Conservation (phyloP, 2,113 vertebrate genomes). For the Tinamus guttatus region DNA sequence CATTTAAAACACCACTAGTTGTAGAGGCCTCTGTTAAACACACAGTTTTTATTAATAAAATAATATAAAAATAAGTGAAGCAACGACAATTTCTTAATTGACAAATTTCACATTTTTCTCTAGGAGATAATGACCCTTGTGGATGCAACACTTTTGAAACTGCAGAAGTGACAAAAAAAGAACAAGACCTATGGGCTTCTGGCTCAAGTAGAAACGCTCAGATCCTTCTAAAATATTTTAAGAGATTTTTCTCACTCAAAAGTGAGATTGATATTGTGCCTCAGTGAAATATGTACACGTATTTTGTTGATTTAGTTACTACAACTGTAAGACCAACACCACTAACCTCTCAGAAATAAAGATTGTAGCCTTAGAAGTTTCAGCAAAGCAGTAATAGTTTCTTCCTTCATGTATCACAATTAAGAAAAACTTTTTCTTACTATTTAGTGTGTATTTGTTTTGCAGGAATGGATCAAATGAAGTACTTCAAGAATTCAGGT, state of each 20-base stretch:
- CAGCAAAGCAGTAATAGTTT: not conserved
- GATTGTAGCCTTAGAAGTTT: not conserved
- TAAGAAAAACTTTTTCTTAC: not conserved
- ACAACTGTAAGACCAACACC: not conserved
- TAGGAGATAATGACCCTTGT: constrained; percentile 74
- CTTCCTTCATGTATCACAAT: not conserved
- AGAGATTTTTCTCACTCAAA: not conserved
- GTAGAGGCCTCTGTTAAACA: not conserved
- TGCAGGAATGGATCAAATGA: not conserved
- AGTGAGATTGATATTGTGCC: not conserved
- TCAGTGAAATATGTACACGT: not conserved
- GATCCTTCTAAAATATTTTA: not conserved
- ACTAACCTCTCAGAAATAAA: constrained; percentile 37
- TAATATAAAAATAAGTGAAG: constrained; percentile 1
- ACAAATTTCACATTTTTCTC: not conserved
- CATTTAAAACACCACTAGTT: not conserved
- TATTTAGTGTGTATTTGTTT: not conserved
- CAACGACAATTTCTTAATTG: not conserved
- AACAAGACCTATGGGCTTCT: not conserved
- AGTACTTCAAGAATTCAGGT: not conserved
- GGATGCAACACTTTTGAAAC: constrained; percentile 29
- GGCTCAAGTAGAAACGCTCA: not conserved
- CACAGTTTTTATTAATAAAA: constrained; percentile 34
- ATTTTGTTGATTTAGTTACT: not conserved
- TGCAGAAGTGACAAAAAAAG: constrained; percentile 23